Evolutionary conservation across 2,113 vertebrate species (phyloP), one percentile per base, ranked within the genome.

Genomic region (Willisornis vidua): DNA sequence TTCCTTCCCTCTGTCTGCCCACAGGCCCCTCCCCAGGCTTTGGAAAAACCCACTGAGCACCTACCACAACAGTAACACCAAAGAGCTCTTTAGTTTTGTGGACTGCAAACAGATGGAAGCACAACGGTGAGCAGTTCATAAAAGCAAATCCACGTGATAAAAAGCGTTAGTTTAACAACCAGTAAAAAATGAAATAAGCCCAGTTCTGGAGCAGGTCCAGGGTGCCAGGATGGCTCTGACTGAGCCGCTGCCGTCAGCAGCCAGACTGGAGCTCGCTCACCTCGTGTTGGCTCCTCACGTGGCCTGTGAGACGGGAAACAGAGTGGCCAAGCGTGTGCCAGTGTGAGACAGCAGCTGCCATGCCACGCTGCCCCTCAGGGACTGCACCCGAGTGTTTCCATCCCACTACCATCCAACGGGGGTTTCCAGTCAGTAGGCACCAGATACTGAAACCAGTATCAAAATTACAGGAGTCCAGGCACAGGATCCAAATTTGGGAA

Each of bases 91-190:
- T 14, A 22, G 39, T 37, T 74, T 33, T 35, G 46, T 14, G 43
- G 49, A 68, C 52, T 35, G 9, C 41, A 76, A 91, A 26, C 0
- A 0, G 41, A n/a, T 29, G 49, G 11, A 54, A 85, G 59, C 51
- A 66, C 43, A 37, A 66, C 0, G 0, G 8, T 0, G 4, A 49
- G 12, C 8, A 46, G 45, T 13, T 87, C 54, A n/a, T 20, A 49
- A 68, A 82, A 76, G 28, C 43, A 87, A 79, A 79, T 25, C 43
- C 52, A 48, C 1, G 26, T 57, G 39, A 52, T 62, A 65, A 52
- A 48, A 90, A 41, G 35, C 17, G 61, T 35, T 12, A 14, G 26
- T 22, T 68, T n/a, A 79, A 58, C 19, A 66, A 80, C 20, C 29
- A 66, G 43, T 11, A 62, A 55, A 66, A 79, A 46, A 43, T 7